Conservation (phyloP, 1,140 invertebrate genomes). For the Augochlora pura region DNA sequence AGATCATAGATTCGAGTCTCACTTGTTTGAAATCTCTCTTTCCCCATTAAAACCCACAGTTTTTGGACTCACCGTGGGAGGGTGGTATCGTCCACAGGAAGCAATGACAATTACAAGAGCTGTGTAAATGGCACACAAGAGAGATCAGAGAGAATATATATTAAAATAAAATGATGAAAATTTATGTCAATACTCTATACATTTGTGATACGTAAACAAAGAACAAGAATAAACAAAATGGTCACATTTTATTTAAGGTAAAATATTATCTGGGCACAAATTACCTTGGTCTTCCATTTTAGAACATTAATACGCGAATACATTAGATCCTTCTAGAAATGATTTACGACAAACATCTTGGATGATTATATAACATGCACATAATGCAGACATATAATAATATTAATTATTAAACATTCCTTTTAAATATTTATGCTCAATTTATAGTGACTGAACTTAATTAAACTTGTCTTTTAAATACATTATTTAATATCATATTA, state of each 20-base stretch:
- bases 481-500: conserved; percentile 7
- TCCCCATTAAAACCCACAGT: no score
- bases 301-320: conserved; percentile 14
- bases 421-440: conserved; percentile 18
- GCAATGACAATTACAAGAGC: no score
- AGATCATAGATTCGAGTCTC: no score
- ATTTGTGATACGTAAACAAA: conserved; percentile 52
- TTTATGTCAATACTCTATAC: conserved; percentile 56
- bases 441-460: conserved; percentile 6
- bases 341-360: conserved; percentile 10
- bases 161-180: conserved; percentile 28
- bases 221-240: conserved; percentile 29
- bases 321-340: conserved; percentile 2
- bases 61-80: no score
- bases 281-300: conserved; percentile 53
- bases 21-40: no score
- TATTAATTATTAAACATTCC: conserved; percentile 9
- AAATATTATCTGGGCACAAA: conserved; percentile 41
- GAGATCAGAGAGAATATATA: conserved; percentile 3
- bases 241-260: conserved; percentile 34
- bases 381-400: neutral
- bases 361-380: conserved; percentile 3
- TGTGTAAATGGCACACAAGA: no score
- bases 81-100: no score
- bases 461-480: conserved; percentile 2